phyloP scores from a whole-genome alignment of 2,888 invertebrate species.

The Sphinx pinastri region DNA sequence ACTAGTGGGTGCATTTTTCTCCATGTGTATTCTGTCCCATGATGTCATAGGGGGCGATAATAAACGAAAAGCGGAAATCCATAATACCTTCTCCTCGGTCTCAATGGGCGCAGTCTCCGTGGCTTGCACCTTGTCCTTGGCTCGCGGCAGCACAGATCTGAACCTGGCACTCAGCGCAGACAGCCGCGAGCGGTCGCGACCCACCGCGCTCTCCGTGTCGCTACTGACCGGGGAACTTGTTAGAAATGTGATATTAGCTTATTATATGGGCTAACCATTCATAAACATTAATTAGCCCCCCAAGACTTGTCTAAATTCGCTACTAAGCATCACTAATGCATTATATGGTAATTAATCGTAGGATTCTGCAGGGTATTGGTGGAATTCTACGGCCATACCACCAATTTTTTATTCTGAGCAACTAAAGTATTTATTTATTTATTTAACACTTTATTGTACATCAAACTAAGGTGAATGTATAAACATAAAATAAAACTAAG shows the following conservation, averaged over 20 bases:
- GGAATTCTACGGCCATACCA: too few relatives aligned
- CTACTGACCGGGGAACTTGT: slow-evolving; percentile 63
- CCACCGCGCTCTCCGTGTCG: slow-evolving; percentile 81
- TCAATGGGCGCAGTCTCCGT: slow-evolving; percentile 55
- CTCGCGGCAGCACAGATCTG: slow-evolving; percentile 65
- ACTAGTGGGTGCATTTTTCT: too few relatives aligned
- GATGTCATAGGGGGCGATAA: not conserved
- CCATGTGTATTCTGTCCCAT: not conserved
- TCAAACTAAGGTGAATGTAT: too few relatives aligned
- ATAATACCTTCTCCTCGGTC: slow-evolving; percentile 60
- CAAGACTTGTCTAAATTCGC: not conserved
- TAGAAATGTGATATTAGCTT: slow-evolving; percentile 1
- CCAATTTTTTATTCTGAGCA: too few relatives aligned
- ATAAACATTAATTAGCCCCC: not conserved
- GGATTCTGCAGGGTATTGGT: too few relatives aligned
- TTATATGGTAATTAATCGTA: too few relatives aligned
- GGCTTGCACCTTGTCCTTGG: slow-evolving; percentile 71
- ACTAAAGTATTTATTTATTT: too few relatives aligned
- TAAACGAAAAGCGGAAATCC: slow-evolving; percentile 3
- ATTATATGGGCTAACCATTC: too few relatives aligned
- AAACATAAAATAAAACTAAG: too few relatives aligned
- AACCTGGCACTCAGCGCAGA: slow-evolving; percentile 68
- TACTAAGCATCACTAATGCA: too few relatives aligned
- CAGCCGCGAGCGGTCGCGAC: slow-evolving; percentile 63
- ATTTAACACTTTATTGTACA: too few relatives aligned